These are phyloP conservation scores for Pleuronectes platessa DNA, from an alignment of 2,113 vertebrate genomes.

Conservation along the genomic window DNA sequence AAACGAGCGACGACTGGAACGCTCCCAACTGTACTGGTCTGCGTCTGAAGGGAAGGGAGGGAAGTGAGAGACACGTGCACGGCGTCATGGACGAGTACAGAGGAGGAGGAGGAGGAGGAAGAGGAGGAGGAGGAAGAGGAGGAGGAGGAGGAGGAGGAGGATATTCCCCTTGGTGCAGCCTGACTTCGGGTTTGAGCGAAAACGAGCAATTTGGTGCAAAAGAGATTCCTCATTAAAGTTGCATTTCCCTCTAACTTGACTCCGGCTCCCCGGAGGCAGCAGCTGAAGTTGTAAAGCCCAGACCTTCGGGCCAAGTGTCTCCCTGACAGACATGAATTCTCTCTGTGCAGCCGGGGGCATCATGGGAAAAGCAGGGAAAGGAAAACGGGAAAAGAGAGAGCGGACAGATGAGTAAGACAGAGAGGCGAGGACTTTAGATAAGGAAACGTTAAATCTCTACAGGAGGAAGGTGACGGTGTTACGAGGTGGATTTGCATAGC, in stretches of 20 bases:
- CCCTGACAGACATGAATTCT: neutral
- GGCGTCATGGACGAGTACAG: slow-evolving; percentile 18
- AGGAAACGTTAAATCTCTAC: slow-evolving; percentile 52
- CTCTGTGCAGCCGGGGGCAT: neutral
- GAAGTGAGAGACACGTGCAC: slow-evolving; percentile 40
- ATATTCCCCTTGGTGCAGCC: slow-evolving; percentile 4
- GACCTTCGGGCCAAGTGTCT: neutral
- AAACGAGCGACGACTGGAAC: slow-evolving; percentile 25
- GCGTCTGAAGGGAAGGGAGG: slow-evolving; percentile 55
- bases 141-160: neutral
- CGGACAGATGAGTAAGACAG: slow-evolving; percentile 2
- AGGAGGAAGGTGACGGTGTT: slow-evolving; percentile 60
- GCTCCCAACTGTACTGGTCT: slow-evolving; percentile 55
- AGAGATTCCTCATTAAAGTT: neutral
- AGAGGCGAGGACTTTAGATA: slow-evolving; percentile 15
- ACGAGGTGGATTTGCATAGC: slow-evolving; percentile 64
- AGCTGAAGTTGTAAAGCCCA: neutral
- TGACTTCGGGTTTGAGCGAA: neutral
- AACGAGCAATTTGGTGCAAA: slow-evolving; percentile 4
- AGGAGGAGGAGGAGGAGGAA: neutral
- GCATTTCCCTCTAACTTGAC: neutral
- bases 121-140: neutral
- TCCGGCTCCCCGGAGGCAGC: neutral
- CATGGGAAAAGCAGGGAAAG: slow-evolving; percentile 1
- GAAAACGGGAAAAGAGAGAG: neutral